These are phyloP conservation scores for Tuta absoluta DNA, from an alignment of 2,888 invertebrate genomes.

Conservation along the genomic window DNA sequence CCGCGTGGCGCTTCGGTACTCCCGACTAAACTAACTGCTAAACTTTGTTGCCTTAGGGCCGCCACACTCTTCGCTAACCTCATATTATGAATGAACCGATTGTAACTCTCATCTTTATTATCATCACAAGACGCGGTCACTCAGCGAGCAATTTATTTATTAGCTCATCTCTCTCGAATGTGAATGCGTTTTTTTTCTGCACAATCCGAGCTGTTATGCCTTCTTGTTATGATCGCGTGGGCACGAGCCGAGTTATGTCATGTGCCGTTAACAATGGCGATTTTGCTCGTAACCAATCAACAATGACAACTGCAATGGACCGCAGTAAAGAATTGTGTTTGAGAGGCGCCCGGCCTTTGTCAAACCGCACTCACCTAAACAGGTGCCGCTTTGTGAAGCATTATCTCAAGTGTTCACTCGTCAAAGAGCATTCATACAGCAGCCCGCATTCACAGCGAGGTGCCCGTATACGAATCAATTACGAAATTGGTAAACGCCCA, in stretches of 20 bases:
- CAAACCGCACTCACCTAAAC: constrained; percentile 53
- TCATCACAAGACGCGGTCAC: constrained; percentile 37
- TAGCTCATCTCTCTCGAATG: constrained; percentile 43
- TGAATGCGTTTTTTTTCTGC: constrained; percentile 50
- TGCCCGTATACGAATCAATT: constrained; percentile 68
- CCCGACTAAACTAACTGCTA: constrained; percentile 46
- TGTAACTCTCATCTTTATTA: constrained; percentile 49
- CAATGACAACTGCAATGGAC: constrained; percentile 62
- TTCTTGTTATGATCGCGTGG: constrained; percentile 48
- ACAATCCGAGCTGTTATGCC: constrained; percentile 45
- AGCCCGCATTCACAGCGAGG: constrained; percentile 58
- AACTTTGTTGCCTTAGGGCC: constrained; percentile 53
- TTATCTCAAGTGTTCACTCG: constrained; percentile 42
- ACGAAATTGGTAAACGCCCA: constrained; percentile 53
- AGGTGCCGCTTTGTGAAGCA: constrained; percentile 57
- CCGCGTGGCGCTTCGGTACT: constrained; percentile 20
- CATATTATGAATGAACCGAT: constrained; percentile 64
- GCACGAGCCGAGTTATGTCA: constrained; percentile 62
- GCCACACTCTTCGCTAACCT: constrained; percentile 38
- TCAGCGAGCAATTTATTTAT: constrained; percentile 39
- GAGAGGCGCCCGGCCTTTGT: constrained; percentile 57
- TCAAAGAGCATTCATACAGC: constrained; percentile 36
- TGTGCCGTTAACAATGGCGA: constrained; percentile 58
- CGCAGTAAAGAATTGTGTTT: constrained; percentile 60
- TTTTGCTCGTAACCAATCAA: constrained; percentile 59